Evolutionary conservation across 1,140 invertebrate genomes (phyloP), one percentile per base, ranked within the genome.

Genomic region (Euglossa dilemma): DNA sequence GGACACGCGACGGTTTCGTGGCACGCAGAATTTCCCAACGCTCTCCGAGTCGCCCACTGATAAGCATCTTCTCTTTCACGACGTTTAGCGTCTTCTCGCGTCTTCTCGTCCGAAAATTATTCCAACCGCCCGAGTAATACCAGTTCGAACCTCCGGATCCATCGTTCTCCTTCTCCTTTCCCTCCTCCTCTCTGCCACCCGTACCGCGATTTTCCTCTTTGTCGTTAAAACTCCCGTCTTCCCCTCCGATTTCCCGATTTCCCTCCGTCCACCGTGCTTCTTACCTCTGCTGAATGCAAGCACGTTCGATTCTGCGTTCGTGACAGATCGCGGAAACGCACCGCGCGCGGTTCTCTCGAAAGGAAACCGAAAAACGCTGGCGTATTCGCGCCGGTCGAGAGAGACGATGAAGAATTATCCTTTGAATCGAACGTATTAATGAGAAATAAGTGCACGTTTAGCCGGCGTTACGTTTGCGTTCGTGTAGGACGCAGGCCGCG

Each of bases 21-120:
- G 82, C n/a, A n/a, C n/a, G n/a, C 83, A 63, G 74, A 82, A 87
- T 88, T 88, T 88, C 83, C 71, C 84, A 87, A 87, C 47, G 81
- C 43, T 61, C n/a, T n/a, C 45, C 0, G 47, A 64, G 23, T 47
- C 78, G 83, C 85, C 72, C 64, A 52, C 16, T 54, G 87, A 85
- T 82, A 84, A 76, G 50, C 63, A 45, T 84, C 79, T 43, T 57
- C 69, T 57, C 56, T 66, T 80, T 45, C 16, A 43, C 64, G 45
- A 61, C 9, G 23, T 69, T 70, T 69, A 67, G 59, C 54, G 45
- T 64, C 23, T n/a, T n/a, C n/a, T n/a, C n/a, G n/a, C n/a, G n/a
- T n/a, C n/a, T 18, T 47, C 20, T 50, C 47, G 16, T 12, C 52
- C 61, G 57, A 83, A 83, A 61, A 69, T 81, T 81, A 67, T 80